Base-by-base conservation (phyloP, 2,888 invertebrate genomes). In the Oasisia sp. region DNA sequence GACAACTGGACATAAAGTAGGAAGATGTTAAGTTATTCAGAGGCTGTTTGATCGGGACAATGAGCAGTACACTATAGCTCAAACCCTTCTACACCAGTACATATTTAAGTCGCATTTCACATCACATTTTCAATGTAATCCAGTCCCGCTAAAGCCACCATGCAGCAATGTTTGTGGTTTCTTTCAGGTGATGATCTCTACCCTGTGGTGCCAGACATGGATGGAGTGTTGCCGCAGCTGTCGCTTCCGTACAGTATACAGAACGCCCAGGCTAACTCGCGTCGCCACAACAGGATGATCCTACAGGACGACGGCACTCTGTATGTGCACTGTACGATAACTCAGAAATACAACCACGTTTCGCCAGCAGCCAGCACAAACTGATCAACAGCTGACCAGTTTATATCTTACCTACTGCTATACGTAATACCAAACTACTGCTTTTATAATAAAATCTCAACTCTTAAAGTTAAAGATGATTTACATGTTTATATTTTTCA, bases 171-270 rank as follows among this genome's bases (percentile, higher is more conserved):
- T 27, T n/a, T 5, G 50, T 58, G 91, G 8, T n/a, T 44, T 50
- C 74, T 89, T 92, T 8, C 92, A 93, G 93, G 93, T 32, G 93
- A 93, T 89, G 89, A 93, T 32, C 89, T 92, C 32, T 93, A 93
- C 89, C 93, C 93, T 32, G 74, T 32, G 5, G 90, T 90, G 7
- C 91, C 91, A n/a, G 93, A 93, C 74, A 92, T 44, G n/a, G 91
- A 92, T 7, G 92, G 92, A 90, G n/a, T 74, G 27, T 74, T 74
- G 19, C 74, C 74, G n/a, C 74, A 74, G 27, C 74, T 74, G n/a
- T 27, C 74, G 14, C 74, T 74, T 74, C 74, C 74, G 19, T n/a
- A 74, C 74, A 74, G 74, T n/a, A 1, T 74, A n/a, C 14, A 74
- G n/a, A 27, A 74, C 27, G 74, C 27, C 5, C 74, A 74, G 74